These are phyloP conservation scores for Hydrophis major DNA, from an alignment of 2,797 vertebrate species.

Conservation along the genomic window DNA sequence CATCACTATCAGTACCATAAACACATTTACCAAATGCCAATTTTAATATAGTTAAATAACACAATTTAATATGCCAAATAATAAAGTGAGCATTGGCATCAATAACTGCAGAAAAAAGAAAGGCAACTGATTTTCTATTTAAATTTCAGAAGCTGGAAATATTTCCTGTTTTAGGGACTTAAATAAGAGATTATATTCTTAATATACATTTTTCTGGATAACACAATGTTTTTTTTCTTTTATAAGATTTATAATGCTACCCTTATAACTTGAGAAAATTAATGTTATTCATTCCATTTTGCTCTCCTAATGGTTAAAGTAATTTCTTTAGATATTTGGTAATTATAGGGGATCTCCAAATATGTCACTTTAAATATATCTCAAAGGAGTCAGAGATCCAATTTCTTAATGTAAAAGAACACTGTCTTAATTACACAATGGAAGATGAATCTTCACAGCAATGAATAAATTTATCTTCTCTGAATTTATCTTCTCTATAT, in stretches of 20 bases:
- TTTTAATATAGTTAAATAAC: background rate
- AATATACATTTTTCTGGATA: background rate
- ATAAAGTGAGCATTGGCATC: background rate
- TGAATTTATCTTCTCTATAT: background rate
- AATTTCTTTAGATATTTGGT: constrained; percentile 11
- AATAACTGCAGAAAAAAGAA: background rate
- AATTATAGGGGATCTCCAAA: constrained; percentile 1
- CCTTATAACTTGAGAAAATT: constrained; percentile 8
- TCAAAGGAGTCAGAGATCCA: background rate
- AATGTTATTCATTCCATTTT: constrained; percentile 21
- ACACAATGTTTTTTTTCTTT: background rate
- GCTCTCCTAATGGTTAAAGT: constrained; percentile 18
- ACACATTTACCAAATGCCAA: background rate
- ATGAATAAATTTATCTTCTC: background rate
- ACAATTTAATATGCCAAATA: background rate
- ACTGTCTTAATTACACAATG: constrained; percentile 12
- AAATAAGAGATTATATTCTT: background rate
- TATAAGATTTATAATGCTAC: background rate
- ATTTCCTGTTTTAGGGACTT: background rate
- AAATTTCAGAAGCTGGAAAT: background rate
- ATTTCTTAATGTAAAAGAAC: background rate
- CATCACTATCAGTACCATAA: background rate
- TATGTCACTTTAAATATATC: constrained; percentile 28
- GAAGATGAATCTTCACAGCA: background rate
- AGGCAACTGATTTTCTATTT: background rate